Percentiles rank a stretch among this genome's conserved stretches.
Conservation (phyloP, 2,888 invertebrate species). For the Lottia scabra region DNA sequence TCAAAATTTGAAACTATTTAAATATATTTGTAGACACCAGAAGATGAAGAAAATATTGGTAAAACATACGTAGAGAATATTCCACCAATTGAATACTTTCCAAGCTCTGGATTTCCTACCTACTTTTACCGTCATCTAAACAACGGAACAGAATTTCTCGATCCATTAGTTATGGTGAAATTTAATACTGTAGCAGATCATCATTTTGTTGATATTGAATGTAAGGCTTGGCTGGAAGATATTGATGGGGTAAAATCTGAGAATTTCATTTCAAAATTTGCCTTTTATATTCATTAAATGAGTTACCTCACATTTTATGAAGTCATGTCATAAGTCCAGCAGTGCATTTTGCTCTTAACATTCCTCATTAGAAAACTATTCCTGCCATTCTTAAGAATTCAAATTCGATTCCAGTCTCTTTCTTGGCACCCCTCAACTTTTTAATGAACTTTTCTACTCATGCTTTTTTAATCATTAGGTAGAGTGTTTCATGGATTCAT, state of each 20-base stretch:
- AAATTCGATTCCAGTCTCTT: too few species aligned
- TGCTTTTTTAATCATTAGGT: too few species aligned
- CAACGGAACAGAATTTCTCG: conserved; percentile 25
- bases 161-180: conserved; percentile 45
- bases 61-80: conserved; percentile 6
- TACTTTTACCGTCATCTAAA: conserved; percentile 32
- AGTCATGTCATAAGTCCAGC: too few species aligned
- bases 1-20: too few species aligned
- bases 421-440: too few species aligned
- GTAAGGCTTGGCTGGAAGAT: conserved; percentile 44
- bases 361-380: too few species aligned
- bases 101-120: conserved; percentile 36
- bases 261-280: conserved; percentile 36
- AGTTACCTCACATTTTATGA: too few species aligned
- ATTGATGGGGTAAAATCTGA: conserved; percentile 37
- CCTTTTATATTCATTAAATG: conserved; percentile 6
- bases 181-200: conserved; percentile 35
- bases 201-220: conserved; percentile 33
- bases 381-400: too few species aligned
- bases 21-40: conserved; percentile 25
- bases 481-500: too few species aligned
- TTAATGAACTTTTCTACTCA: too few species aligned
- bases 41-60: conserved; percentile 25
- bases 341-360: too few species aligned
- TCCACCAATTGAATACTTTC: conserved; percentile 30